A percentile compares a stretch with the other conserved stretches of the same genome.
Conservation (phyloP, 2,113 vertebrate species). For the Phocoena phocoena region DNA sequence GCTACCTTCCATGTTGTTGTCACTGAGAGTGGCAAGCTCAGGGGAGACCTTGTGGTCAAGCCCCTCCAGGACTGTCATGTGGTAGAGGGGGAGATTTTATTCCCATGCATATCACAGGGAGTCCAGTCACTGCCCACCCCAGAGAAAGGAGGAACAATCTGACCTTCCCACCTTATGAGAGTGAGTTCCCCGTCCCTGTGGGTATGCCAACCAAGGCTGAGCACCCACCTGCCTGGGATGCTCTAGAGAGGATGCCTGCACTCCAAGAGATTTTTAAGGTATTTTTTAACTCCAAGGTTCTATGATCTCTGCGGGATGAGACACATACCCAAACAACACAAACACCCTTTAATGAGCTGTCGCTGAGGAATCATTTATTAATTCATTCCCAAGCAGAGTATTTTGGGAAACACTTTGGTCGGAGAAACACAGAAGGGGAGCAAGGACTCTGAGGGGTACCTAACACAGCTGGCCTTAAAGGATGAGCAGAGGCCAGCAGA, state of each 20-base stretch:
- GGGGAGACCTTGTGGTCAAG: not conserved
- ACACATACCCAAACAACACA: not conserved
- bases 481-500: not conserved
- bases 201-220: not conserved
- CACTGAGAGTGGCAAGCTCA: fast-evolving
- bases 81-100: not conserved
- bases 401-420: not conserved
- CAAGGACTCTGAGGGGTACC: not conserved
- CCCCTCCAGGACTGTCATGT: not conserved
- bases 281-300: not conserved
- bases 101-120: not conserved
- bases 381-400: not conserved
- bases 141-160: not conserved
- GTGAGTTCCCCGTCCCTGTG: fast-evolving
- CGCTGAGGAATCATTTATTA: not conserved
- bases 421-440: not conserved
- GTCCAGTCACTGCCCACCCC: too few relatives aligned
- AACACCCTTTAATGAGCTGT: not conserved
- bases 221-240: not conserved
- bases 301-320: not conserved
- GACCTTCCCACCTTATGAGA: not conserved
- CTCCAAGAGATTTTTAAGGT: not conserved
- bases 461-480: not conserved
- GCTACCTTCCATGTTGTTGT: not conserved
- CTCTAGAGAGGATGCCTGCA: not conserved